Conservation (phyloP, 2,113 vertebrate genomes). For the Muscicapa adusta region DNA sequence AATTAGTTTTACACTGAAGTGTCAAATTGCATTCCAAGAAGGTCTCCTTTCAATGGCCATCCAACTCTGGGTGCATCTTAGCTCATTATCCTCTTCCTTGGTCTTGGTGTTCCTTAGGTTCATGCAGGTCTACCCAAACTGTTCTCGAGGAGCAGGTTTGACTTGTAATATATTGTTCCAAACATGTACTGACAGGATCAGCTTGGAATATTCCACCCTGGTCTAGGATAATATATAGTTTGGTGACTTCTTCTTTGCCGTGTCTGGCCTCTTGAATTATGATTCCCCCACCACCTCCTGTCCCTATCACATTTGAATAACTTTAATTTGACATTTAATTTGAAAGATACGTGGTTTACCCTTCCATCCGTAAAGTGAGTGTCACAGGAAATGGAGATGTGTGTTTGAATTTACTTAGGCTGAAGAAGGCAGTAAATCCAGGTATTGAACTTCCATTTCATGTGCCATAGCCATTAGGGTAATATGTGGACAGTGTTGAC, state of each 20-base stretch:
- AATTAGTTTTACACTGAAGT: neutral
- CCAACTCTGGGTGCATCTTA: fast-evolving
- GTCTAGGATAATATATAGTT: neutral
- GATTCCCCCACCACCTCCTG: fast-evolving
- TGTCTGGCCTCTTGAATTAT: neutral
- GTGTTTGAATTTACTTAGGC: neutral
- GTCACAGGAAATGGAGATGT: neutral
- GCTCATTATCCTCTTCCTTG: neutral
- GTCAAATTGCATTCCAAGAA: neutral
- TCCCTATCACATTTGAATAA: neutral
- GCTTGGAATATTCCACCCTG: neutral
- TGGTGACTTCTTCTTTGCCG: neutral
- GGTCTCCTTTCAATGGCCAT: neutral
- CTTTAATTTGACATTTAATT: neutral
- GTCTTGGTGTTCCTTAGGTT: neutral
- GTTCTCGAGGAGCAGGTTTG: neutral
- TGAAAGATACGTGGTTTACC: neutral
- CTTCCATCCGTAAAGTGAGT: neutral
- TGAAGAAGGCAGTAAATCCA: neutral
- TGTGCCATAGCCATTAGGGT: neutral
- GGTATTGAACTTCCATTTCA: neutral
- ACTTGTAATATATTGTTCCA: neutral
- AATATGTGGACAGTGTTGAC: neutral
- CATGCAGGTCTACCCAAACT: neutral
- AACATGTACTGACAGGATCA: neutral